A percentile compares a stretch with the other conserved stretches of the same genome.
These are phyloP conservation scores for Cynaeus angustus DNA, from an alignment of 2,888 invertebrate species.

Conservation along the genomic window DNA sequence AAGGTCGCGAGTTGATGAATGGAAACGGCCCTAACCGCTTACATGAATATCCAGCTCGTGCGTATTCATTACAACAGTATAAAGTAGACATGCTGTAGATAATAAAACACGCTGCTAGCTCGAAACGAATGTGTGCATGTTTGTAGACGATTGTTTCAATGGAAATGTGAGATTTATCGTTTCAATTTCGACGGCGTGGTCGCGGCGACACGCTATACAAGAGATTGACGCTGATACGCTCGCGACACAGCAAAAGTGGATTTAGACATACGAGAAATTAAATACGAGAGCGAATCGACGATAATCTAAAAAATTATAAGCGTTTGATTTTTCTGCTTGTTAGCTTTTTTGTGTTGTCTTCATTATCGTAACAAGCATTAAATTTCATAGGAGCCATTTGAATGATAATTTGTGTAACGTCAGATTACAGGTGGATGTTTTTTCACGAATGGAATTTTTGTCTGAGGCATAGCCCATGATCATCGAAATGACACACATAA, in stretches of 20 bases:
- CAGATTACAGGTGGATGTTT: no score
- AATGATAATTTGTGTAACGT: no score
- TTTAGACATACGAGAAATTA: conserved; percentile 13
- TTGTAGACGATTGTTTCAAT: conserved; percentile 41
- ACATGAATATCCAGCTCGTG: conserved; percentile 32
- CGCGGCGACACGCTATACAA: conserved; percentile 31
- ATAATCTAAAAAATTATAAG: no score
- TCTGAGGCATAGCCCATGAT: no score
- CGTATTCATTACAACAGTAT: conserved; percentile 35
- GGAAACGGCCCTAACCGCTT: conserved; percentile 33
- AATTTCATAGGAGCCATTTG: no score
- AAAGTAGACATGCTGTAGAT: conserved; percentile 38
- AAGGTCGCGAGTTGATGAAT: conserved; percentile 32
- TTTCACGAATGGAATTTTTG: no score
- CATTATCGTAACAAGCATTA: no score
- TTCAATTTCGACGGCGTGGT: conserved; percentile 41
- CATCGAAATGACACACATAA: no score
- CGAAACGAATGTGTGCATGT: conserved; percentile 33
- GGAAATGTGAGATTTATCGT: conserved; percentile 43
- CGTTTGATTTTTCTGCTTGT: no score
- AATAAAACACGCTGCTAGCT: conserved; percentile 33
- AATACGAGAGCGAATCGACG: not conserved
- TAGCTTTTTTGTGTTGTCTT: no score
- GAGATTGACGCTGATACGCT: conserved; percentile 14
- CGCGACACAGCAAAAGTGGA: conserved; percentile 9